These are phyloP conservation scores for Nemotelus pantherinus DNA, from an alignment of 2,888 invertebrate genomes.

Conservation along the genomic window DNA sequence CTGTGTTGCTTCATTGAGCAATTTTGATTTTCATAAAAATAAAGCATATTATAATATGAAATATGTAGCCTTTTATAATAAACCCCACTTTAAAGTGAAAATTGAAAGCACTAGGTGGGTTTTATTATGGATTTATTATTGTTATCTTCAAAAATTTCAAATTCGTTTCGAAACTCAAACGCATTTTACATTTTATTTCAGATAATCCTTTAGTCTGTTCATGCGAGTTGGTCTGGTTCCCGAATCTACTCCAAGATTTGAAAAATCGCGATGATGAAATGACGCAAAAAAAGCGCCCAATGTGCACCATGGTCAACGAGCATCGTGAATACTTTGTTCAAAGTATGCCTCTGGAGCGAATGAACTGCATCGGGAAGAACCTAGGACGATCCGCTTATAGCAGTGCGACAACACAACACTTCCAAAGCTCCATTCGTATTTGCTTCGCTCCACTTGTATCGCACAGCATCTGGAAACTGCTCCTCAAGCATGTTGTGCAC, in stretches of 20 bases:
- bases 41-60: no score
- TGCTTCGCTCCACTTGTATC: slow-evolving; percentile 34
- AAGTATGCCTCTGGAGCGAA: slow-evolving; percentile 81
- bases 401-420: slow-evolving; percentile 43
- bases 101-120: no score
- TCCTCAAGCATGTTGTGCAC: slow-evolving; percentile 10
- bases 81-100: no score
- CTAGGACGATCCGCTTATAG: slow-evolving; percentile 54
- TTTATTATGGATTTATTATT: no score
- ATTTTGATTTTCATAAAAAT: no score
- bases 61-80: no score
- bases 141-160: not conserved
- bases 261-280: slow-evolving; percentile 86
- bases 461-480: slow-evolving; percentile 24
- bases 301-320: slow-evolving; percentile 82
- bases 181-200: slow-evolving; percentile 60
- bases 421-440: slow-evolving; percentile 22
- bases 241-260: slow-evolving; percentile 79
- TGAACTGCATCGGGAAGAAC: slow-evolving; percentile 81
- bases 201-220: slow-evolving; percentile 90
- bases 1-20: no score
- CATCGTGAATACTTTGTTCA: slow-evolving; percentile 85
- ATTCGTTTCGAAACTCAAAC: not conserved
- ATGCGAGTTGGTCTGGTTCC: slow-evolving; percentile 89
- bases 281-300: slow-evolving; percentile 86